Percentiles rank a stretch among this genome's conserved stretches.
These are phyloP conservation scores for Tuta absoluta DNA, from an alignment of 2,888 invertebrate species.

Conservation along the genomic window DNA sequence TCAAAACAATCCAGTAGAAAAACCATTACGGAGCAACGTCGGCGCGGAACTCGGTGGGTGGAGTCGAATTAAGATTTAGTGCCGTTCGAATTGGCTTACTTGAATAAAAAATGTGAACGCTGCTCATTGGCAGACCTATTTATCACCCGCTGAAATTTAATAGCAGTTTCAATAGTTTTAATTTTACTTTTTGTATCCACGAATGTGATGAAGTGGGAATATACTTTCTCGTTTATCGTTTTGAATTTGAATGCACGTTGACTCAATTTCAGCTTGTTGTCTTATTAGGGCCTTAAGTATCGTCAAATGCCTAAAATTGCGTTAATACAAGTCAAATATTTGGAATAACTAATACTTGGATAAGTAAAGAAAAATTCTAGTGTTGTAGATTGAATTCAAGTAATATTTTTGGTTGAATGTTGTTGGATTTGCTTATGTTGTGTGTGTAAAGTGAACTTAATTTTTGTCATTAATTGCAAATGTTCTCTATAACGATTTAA, in stretches of 20 bases:
- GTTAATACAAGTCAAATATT: no score
- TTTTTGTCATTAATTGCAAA: no score
- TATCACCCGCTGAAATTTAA: slow-evolving; percentile 48
- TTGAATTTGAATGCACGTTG: not conserved
- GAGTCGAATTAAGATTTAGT: slow-evolving; percentile 54
- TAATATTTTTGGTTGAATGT: no score
- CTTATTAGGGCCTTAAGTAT: no score
- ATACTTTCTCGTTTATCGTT: not conserved
- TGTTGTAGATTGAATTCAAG: no score
- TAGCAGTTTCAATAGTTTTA: slow-evolving; percentile 42
- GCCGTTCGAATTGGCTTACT: slow-evolving; percentile 47
- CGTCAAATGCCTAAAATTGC: no score
- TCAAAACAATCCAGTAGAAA: slow-evolving; percentile 31
- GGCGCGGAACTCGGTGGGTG: slow-evolving; percentile 37
- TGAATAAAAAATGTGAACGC: slow-evolving; percentile 46
- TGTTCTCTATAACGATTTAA: no score
- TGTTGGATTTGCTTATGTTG: no score
- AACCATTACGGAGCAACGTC: slow-evolving; percentile 35
- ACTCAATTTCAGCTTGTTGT: not conserved
- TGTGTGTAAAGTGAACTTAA: no score
- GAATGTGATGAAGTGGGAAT: slow-evolving; percentile 1
- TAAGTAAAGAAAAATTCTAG: no score
- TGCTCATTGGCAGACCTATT: slow-evolving; percentile 41
- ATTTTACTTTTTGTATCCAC: slow-evolving; percentile 42
- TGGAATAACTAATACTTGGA: no score